Evolutionary conservation across 2,888 invertebrate genomes (phyloP).

Genomic region (Dicyrtoma fusca): DNA sequence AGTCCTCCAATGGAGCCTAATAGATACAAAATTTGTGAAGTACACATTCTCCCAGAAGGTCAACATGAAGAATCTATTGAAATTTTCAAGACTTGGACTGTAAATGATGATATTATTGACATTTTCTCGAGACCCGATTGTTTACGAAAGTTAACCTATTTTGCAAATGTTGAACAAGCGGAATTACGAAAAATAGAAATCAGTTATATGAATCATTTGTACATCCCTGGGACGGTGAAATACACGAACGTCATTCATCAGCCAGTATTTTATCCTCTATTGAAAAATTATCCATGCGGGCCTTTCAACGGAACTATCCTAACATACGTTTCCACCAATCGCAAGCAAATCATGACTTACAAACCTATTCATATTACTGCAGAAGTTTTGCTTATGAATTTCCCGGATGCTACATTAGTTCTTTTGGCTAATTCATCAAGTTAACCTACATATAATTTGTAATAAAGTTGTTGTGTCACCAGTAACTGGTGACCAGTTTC

Average conservation of each 20-base stretch:
- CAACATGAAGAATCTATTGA: not conserved
- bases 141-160: slow-evolving; percentile 31
- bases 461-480: too few relatives aligned
- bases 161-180: slow-evolving; percentile 13
- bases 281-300: slow-evolving; percentile 19
- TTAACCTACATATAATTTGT: too few relatives aligned
- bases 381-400: slow-evolving; percentile 13
- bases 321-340: slow-evolving; percentile 11
- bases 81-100: slow-evolving; percentile 20
- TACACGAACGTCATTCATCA: slow-evolving; percentile 16
- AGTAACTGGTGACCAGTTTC: too few relatives aligned
- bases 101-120: slow-evolving; percentile 26
- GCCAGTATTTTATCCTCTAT: slow-evolving; percentile 26
- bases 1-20: not conserved
- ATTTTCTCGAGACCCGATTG: slow-evolving; percentile 25
- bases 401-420: slow-evolving; percentile 13
- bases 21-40: not conserved
- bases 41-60: slow-evolving; percentile 9
- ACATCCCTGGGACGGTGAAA: slow-evolving; percentile 13
- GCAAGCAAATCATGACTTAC: slow-evolving; percentile 20
- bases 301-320: slow-evolving; percentile 28
- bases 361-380: slow-evolving; percentile 13
- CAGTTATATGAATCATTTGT: not conserved
- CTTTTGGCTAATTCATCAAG: not conserved
- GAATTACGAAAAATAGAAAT: slow-evolving; percentile 26